phyloP scores from a whole-genome alignment of 2,797 vertebrate species.

The Xenopus petersii region DNA sequence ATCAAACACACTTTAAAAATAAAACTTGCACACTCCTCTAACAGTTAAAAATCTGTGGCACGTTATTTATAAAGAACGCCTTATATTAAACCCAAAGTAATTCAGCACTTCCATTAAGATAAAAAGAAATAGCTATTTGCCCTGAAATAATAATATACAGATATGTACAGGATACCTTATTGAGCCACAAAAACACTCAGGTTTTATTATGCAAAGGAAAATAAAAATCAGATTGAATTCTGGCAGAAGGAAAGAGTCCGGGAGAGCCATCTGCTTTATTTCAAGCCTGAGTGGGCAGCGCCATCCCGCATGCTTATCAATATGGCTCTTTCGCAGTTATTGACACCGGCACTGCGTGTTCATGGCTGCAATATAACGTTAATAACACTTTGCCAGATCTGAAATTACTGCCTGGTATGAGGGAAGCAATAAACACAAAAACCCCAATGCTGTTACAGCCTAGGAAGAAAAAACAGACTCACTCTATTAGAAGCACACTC shows the following conservation, averaged over 20 bases:
- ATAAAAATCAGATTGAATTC: constrained; percentile 37
- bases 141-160: constrained; percentile 16
- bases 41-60: too few species aligned
- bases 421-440: constrained; percentile 45
- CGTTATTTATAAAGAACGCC: neutral
- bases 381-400: constrained; percentile 46
- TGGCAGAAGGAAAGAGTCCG: constrained; percentile 22
- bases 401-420: constrained; percentile 41
- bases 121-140: constrained; percentile 27
- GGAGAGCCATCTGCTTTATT: constrained; percentile 35
- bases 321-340: constrained; percentile 44
- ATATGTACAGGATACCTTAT: constrained; percentile 8
- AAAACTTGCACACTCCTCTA: too few species aligned
- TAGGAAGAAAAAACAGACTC: constrained; percentile 21
- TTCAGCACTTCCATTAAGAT: neutral
- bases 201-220: constrained; percentile 34
- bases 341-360: constrained; percentile 29
- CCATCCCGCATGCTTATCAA: constrained; percentile 29
- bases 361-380: constrained; percentile 44
- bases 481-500: neutral
- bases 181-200: constrained; percentile 26
- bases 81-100: neutral
- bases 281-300: constrained; percentile 31
- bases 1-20: too few species aligned
- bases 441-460: constrained; percentile 36